These are phyloP conservation scores for Astatoreochromis straeleni DNA, from an alignment of 2,113 vertebrate genomes.

Conservation along the genomic window DNA sequence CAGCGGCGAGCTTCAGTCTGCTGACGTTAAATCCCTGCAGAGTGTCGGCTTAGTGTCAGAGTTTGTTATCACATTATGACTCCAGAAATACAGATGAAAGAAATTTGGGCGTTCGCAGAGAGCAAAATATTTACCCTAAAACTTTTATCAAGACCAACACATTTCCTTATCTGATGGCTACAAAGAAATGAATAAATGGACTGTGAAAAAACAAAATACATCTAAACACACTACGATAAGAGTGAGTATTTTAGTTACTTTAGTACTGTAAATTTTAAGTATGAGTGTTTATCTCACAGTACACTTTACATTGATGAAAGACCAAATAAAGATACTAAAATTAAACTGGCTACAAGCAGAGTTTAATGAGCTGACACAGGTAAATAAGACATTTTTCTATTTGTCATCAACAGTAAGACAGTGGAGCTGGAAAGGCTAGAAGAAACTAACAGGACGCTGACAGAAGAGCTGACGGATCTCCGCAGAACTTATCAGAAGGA, in stretches of 20 bases:
- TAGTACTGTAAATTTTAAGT: not conserved
- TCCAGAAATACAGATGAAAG: not conserved
- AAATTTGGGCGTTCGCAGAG: not conserved
- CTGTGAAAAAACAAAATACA: not conserved
- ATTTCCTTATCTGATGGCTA: not conserved
- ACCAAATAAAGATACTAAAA: not conserved
- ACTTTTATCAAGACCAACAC: not conserved
- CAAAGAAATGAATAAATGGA: not conserved
- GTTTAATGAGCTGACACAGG: not conserved
- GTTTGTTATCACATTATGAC: not conserved
- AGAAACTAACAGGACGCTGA: conserved; percentile 15
- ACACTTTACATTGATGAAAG: not conserved
- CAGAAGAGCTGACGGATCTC: conserved; percentile 23
- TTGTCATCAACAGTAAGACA: conserved; percentile 47
- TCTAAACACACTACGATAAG: not conserved
- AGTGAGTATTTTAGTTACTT: not conserved
- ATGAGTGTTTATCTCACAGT: not conserved
- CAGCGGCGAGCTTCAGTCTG: not conserved
- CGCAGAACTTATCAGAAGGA: conserved; percentile 26
- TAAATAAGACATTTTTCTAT: not conserved
- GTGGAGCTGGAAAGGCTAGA: conserved; percentile 47
- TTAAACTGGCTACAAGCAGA: not conserved
- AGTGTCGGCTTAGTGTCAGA: not conserved
- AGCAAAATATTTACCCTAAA: not conserved
- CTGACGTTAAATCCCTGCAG: not conserved